Evolutionary conservation across 2,113 vertebrate genomes (phyloP).

Genomic region (Vanacampus margaritifer): DNA sequence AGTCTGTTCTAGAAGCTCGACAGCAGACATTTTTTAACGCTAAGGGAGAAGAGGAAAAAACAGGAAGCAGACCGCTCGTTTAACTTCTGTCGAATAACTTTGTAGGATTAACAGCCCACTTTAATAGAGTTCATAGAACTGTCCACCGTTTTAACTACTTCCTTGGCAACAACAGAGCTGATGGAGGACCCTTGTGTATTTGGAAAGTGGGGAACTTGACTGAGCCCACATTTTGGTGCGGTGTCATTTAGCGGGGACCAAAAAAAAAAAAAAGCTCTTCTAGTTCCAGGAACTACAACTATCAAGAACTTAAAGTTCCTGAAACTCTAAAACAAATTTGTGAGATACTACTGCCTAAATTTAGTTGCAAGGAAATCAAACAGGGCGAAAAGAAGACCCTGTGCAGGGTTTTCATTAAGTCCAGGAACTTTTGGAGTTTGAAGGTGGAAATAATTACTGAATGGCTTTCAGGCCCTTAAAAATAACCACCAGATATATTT

Average conservation of each 20-base stretch:
- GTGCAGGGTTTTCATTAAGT: too few species aligned
- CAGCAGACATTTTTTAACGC: conserved; percentile 23
- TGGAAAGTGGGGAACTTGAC: background rate
- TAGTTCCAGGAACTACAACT: background rate
- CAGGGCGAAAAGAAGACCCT: too few species aligned
- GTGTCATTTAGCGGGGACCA: background rate
- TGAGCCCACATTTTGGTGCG: background rate
- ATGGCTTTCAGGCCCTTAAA: too few species aligned
- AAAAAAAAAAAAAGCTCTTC: background rate
- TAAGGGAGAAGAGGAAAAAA: background rate
- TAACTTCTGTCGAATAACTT: conserved; percentile 19
- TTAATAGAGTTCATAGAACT: conserved; percentile 19
- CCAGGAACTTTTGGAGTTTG: too few species aligned
- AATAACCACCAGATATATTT: too few species aligned
- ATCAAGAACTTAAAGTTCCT: background rate
- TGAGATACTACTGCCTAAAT: too few species aligned
- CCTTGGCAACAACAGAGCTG: conserved; percentile 64
- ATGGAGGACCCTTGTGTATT: conserved; percentile 14
- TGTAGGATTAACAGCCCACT: conserved; percentile 11
- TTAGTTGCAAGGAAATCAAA: too few species aligned
- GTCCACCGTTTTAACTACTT: conserved; percentile 69
- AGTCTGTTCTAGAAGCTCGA: conserved; percentile 44
- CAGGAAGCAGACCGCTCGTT: conserved; percentile 5
- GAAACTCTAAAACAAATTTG: background rate
- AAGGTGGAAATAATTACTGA: too few species aligned